Conservation (phyloP, 2,797 vertebrate species). For the Anguilla megastoma region DNA sequence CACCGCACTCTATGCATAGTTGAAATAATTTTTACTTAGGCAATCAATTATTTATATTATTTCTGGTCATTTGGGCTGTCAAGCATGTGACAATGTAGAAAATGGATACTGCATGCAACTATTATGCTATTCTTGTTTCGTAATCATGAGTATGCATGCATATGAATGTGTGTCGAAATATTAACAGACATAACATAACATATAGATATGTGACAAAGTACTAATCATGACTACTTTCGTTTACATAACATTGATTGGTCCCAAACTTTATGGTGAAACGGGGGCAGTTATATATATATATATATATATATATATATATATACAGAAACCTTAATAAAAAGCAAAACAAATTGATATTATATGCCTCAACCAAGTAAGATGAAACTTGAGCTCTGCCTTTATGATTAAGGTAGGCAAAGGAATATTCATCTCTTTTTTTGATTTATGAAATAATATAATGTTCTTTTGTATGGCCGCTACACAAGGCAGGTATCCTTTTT, state of each 20-base stretch:
- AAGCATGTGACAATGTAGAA: not conserved
- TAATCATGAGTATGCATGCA: not conserved
- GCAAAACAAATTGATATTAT: too few relatives aligned
- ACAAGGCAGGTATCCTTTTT: constrained; percentile 16
- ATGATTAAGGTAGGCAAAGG: not conserved
- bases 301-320: too few relatives aligned
- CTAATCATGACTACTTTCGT: too few relatives aligned
- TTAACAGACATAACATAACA: not conserved
- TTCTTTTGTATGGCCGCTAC: constrained; percentile 5
- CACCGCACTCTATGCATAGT: not conserved
- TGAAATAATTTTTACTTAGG: not conserved
- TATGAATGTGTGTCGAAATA: not conserved
- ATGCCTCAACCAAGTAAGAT: too few relatives aligned
- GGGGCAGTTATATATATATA: too few relatives aligned
- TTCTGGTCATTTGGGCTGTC: not conserved
- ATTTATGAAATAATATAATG: constrained; percentile 15
- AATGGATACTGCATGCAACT: not conserved
- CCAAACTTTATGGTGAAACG: too few relatives aligned
- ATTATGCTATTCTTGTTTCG: not conserved
- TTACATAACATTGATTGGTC: too few relatives aligned
- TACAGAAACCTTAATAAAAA: too few relatives aligned
- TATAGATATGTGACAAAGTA: too few relatives aligned
- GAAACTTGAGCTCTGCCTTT: not conserved
- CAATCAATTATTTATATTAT: not conserved
- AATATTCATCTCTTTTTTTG: not conserved